Conservation (phyloP, 2,888 invertebrate genomes). For the Tortrix viridana region DNA sequence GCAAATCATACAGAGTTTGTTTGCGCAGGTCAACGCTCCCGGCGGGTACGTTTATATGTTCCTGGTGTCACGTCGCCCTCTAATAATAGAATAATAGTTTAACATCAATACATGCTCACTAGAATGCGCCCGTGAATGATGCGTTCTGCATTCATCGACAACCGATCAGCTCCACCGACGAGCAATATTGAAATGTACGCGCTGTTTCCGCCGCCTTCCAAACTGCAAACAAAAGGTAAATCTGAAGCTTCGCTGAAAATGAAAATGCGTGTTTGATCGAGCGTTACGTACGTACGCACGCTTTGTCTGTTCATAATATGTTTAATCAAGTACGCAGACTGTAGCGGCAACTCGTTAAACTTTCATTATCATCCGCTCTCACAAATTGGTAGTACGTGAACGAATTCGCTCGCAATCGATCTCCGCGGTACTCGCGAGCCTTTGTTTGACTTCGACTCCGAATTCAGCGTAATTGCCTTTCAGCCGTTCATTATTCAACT, state of each 20-base stretch:
- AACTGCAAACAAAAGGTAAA: constrained; percentile 57
- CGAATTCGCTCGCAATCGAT: constrained; percentile 80
- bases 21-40: constrained; percentile 80
- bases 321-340: constrained; percentile 71
- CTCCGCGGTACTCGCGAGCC: constrained; percentile 69
- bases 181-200: constrained; percentile 54
- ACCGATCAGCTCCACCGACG: constrained; percentile 53
- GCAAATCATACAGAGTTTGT: constrained; percentile 81
- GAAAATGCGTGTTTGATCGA: constrained; percentile 32
- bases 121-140: constrained; percentile 66
- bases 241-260: constrained; percentile 35
- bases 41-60: constrained; percentile 76
- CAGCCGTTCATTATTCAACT: constrained; percentile 83
- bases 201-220: constrained; percentile 54
- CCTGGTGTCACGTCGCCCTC: constrained; percentile 81
- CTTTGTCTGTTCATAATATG: constrained; percentile 71
- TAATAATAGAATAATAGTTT: constrained; percentile 79
- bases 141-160: constrained; percentile 58
- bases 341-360: constrained; percentile 76
- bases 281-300: constrained; percentile 42
- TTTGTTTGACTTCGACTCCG: constrained; percentile 83
- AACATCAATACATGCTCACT: constrained; percentile 69
- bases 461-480: constrained; percentile 84
- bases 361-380: constrained; percentile 80
- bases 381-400: constrained; percentile 81